phyloP scores from a whole-genome alignment of 2,888 invertebrate genomes.

The Peribatodes rhomboidaria region DNA sequence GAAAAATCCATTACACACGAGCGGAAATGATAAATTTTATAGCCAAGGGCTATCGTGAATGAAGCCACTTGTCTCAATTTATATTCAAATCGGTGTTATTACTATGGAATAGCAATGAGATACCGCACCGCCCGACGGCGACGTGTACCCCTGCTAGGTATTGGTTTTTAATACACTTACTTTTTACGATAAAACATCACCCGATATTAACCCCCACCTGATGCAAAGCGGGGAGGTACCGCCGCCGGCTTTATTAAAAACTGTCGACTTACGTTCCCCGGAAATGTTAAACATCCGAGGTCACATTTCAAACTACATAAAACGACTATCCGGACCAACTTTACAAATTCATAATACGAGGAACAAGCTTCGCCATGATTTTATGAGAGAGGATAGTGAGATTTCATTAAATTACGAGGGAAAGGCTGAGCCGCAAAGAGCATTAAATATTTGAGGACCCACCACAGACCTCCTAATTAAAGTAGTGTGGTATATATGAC shows the following conservation, averaged over 20 bases:
- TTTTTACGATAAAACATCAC: conserved; percentile 42
- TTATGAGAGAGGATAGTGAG: conserved; percentile 42
- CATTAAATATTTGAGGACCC: conserved; percentile 58
- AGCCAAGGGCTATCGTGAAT: conserved; percentile 59
- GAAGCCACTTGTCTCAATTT: conserved; percentile 66
- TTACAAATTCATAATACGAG: conserved; percentile 40
- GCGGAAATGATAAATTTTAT: conserved; percentile 62
- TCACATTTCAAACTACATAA: conserved; percentile 38
- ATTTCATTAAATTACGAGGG: conserved; percentile 56
- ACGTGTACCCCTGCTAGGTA: conserved; percentile 34
- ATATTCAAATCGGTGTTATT: conserved; percentile 66
- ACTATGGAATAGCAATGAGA: conserved; percentile 65
- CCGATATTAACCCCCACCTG: conserved; percentile 35
- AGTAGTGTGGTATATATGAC: conserved; percentile 49
- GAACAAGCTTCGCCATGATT: conserved; percentile 36
- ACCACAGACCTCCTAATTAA: conserved; percentile 56
- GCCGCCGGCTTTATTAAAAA: conserved; percentile 43
- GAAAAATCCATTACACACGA: conserved; percentile 60
- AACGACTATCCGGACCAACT: conserved; percentile 33
- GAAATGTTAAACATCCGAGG: conserved; percentile 40
- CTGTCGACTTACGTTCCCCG: conserved; percentile 39
- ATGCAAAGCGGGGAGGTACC: conserved; percentile 28
- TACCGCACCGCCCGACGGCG: conserved; percentile 39
- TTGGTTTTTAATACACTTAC: conserved; percentile 45
- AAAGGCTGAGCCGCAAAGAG: conserved; percentile 53